Conservation (phyloP, 2,888 invertebrate genomes). For the Agrotis puta region DNA sequence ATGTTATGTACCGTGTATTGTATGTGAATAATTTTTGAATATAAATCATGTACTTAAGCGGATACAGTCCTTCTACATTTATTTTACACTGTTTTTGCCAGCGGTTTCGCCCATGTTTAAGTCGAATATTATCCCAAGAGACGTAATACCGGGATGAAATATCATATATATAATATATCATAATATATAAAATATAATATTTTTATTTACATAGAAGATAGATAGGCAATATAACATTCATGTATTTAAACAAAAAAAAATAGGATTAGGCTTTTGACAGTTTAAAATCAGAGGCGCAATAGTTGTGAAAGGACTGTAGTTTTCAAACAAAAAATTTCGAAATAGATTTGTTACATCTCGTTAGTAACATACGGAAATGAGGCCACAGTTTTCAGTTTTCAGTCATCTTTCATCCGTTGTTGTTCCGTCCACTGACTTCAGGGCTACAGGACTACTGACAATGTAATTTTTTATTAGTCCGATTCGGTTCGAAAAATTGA, state of each 20-base stretch:
- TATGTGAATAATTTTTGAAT: conserved; percentile 1
- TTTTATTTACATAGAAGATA: no score
- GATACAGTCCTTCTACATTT: neutral
- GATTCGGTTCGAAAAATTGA: no score
- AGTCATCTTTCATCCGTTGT: neutral
- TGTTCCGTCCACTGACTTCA: neutral
- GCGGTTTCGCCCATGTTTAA: no score
- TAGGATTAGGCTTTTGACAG: neutral
- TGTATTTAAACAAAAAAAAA: no score
- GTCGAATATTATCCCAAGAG: no score
- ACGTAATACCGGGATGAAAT: no score
- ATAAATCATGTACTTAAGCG: neutral
- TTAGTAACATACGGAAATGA: conserved; percentile 7
- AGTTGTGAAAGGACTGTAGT: neutral
- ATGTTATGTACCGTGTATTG: neutral
- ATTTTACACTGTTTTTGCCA: neutral
- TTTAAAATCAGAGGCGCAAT: neutral
- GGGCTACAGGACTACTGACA: no score
- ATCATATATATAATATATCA: no score
- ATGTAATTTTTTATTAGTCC: no score
- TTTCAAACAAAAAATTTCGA: neutral
- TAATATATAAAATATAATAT: no score
- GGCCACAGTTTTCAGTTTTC: neutral
- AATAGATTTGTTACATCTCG: neutral
- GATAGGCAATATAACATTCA: no score